Conservation (phyloP, 2,797 vertebrate species). For the Tokudaia tokunoshimensis region DNA sequence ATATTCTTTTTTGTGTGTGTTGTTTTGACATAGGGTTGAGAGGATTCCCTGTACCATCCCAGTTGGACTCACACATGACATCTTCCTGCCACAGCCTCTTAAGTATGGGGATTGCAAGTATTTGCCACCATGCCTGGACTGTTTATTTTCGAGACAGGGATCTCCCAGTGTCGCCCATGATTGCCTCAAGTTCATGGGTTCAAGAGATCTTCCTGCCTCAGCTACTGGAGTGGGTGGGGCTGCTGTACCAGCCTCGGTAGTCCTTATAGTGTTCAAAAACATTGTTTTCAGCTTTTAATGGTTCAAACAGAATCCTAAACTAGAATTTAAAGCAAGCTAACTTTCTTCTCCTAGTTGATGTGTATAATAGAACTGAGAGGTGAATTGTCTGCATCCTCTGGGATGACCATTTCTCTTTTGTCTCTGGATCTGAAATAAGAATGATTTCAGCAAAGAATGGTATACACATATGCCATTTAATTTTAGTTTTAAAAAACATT, state of each 20-base stretch:
- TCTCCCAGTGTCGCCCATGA: background rate
- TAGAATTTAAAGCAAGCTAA: background rate
- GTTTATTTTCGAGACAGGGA: background rate
- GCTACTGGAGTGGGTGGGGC: background rate
- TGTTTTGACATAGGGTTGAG: background rate
- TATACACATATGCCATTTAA: background rate
- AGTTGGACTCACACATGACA: background rate
- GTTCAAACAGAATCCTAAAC: background rate
- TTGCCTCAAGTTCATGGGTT: background rate
- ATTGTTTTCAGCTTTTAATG: background rate
- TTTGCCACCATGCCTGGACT: background rate
- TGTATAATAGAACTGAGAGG: background rate
- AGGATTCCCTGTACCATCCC: background rate
- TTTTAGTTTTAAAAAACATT: background rate
- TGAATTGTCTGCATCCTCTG: background rate
- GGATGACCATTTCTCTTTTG: background rate
- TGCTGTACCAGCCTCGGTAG: background rate
- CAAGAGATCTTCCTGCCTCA: background rate
- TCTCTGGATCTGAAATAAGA: conserved; percentile 23
- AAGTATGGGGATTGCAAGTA: background rate
- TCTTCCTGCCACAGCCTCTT: background rate
- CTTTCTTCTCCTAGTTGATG: background rate
- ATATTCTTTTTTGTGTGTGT: background rate
- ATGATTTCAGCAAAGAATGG: background rate
- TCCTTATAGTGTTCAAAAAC: background rate